These are phyloP conservation scores for Esox masquinongy DNA, from an alignment of 2,797 vertebrate genomes.

Conservation along the genomic window DNA sequence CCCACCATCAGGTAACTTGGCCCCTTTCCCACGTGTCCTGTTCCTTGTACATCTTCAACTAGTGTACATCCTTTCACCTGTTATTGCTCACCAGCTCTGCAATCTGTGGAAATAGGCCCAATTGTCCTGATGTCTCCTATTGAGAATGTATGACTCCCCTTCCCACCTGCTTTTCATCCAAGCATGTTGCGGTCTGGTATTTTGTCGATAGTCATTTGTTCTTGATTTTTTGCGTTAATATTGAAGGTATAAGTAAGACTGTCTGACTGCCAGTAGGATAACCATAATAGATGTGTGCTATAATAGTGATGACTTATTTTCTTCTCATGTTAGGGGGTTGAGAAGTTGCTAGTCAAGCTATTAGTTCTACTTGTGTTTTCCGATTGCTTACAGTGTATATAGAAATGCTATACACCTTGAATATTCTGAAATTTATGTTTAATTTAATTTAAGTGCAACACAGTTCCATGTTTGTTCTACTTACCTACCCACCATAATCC, in stretches of 20 bases:
- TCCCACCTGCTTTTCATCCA: background rate
- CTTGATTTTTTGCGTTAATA: background rate
- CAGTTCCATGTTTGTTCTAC: too few relatives aligned
- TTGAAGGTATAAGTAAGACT: background rate
- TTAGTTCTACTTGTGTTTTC: background rate
- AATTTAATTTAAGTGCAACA: too few relatives aligned
- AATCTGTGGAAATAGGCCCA: background rate
- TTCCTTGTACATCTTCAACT: background rate
- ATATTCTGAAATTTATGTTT: too few relatives aligned
- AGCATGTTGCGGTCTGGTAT: background rate
- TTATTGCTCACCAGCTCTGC: background rate
- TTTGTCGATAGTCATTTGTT: background rate
- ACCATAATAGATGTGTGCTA: background rate
- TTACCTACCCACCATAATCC: too few relatives aligned
- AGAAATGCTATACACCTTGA: too few relatives aligned
- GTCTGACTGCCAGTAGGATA: background rate
- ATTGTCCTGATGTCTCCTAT: background rate
- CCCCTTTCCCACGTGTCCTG: background rate
- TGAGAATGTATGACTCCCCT: background rate
- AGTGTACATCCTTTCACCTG: background rate
- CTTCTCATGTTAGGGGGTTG: background rate
- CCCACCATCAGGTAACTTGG: slow-evolving; percentile 95
- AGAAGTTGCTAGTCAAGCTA: background rate
- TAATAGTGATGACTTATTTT: background rate
- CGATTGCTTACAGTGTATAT: too few relatives aligned